Percentiles rank a stretch among this genome's conserved stretches.
phyloP scores from a whole-genome alignment of 92 coral and sea anemone species.

The Epizoanthus stellaris region DNA sequence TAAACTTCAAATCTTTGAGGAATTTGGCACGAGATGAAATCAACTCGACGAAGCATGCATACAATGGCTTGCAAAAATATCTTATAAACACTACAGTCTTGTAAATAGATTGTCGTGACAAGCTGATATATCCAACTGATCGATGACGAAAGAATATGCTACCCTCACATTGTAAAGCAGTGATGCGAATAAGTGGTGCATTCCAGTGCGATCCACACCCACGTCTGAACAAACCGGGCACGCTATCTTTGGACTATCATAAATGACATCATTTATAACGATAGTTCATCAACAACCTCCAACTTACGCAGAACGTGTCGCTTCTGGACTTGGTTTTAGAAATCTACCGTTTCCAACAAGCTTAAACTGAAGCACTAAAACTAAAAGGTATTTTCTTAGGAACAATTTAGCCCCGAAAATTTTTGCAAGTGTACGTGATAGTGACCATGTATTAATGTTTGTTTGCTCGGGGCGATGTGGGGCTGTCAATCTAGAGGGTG shows the following conservation, averaged over 20 bases:
- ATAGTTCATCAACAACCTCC: conserved; percentile 6
- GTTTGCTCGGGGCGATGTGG: conserved; percentile 38
- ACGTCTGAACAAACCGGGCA: conserved; percentile 1
- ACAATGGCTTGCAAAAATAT: background rate
- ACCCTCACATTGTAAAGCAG: conserved; percentile 7
- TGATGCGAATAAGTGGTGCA: conserved; percentile 7
- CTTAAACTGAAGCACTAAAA: background rate
- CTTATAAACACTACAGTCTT: background rate
- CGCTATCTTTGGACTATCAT: background rate
- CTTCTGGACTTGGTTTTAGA: background rate
- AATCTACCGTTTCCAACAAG: background rate
- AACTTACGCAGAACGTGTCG: background rate
- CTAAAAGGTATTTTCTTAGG: conserved; percentile 3
- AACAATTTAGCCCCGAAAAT: background rate
- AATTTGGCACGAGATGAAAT: background rate
- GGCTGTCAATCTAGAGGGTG: conserved; percentile 37
- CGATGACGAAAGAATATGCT: background rate
- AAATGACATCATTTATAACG: conserved; percentile 28
- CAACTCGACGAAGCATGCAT: background rate
- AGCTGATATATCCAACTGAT: background rate
- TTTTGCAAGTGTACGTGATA: conserved; percentile 28
- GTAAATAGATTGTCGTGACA: conserved; percentile 4
- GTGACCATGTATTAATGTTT: background rate
- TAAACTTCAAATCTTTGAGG: background rate
- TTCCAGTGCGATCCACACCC: conserved; percentile 11